These are phyloP conservation scores for Eilema sororculum DNA, from an alignment of 2,888 invertebrate genomes.

Conservation along the genomic window DNA sequence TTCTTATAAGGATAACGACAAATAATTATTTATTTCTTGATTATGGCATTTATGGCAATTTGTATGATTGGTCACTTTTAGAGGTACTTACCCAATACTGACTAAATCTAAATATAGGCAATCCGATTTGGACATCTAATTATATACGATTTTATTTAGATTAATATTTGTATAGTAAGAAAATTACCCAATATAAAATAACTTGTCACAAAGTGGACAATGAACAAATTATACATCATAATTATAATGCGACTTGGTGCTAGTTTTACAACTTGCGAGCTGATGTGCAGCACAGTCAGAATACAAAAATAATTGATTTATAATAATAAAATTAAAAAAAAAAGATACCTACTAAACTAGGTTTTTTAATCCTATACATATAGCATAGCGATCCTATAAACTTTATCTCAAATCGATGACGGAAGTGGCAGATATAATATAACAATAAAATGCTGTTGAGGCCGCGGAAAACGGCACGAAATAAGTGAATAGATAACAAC, in stretches of 20 bases:
- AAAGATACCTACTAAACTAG: neutral
- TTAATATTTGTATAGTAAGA: too few relatives aligned
- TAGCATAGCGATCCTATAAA: neutral
- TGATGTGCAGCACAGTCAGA: too few relatives aligned
- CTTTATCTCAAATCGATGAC: neutral
- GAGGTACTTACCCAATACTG: neutral
- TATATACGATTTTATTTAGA: too few relatives aligned
- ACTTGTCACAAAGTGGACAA: too few relatives aligned
- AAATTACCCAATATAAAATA: too few relatives aligned
- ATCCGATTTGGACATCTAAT: too few relatives aligned
- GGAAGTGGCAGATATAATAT: slow-evolving; percentile 4
- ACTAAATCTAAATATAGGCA: too few relatives aligned
- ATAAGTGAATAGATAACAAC: neutral
- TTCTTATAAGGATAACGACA: neutral
- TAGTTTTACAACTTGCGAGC: too few relatives aligned
- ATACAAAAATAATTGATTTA: too few relatives aligned
- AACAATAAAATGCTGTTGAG: slow-evolving; percentile 6
- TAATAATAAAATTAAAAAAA: too few relatives aligned
- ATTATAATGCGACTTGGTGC: too few relatives aligned
- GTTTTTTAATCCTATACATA: neutral
- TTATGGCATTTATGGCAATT: neutral
- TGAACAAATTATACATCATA: too few relatives aligned
- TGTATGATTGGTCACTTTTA: neutral
- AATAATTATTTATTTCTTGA: slow-evolving; percentile 1
- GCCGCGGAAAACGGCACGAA: neutral